Percentiles rank a stretch among this genome's conserved stretches.
phyloP scores from a whole-genome alignment of 37 sponge, comb jelly and placozoan genomes.

The Beroe forskalii region DNA sequence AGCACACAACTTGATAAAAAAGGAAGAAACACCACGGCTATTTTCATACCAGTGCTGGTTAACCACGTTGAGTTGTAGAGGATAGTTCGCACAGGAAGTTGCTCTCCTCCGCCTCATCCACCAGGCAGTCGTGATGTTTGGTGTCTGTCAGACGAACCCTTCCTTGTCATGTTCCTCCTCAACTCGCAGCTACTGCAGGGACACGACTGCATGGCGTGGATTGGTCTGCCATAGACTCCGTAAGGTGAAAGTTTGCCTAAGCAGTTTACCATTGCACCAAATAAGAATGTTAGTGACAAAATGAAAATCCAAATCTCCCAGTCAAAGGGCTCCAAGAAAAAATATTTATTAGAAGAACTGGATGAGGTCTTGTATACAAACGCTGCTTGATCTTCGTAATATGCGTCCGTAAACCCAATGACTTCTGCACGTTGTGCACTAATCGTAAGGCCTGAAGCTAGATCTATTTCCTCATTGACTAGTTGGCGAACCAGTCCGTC shows the following conservation, averaged over 20 bases:
- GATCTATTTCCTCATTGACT: background rate
- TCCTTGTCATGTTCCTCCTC: background rate
- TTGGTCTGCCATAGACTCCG: background rate
- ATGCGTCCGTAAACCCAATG: background rate
- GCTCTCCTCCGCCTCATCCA: conserved; percentile 4
- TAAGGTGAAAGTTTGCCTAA: background rate
- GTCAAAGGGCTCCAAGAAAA: conserved; percentile 5
- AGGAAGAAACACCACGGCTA: too few species aligned
- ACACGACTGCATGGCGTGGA: conserved; percentile 22
- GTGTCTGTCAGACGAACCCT: background rate
- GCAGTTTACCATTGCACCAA: background rate
- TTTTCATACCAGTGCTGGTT: background rate
- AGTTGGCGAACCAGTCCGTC: background rate
- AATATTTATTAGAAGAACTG: background rate
- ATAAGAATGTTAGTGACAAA: background rate
- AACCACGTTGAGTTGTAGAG: background rate
- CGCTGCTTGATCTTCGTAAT: background rate
- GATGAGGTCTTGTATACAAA: background rate
- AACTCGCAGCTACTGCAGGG: background rate
- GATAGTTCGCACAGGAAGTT: background rate
- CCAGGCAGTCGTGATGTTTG: background rate
- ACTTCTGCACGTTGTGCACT: background rate
- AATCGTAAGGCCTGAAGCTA: background rate
- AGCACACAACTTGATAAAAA: too few species aligned
- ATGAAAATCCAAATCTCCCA: background rate